Percentiles rank a stretch among this genome's conserved stretches.
These are phyloP conservation scores for Dolichopus griseipennis DNA, from an alignment of 2,888 invertebrate species.

Conservation along the genomic window DNA sequence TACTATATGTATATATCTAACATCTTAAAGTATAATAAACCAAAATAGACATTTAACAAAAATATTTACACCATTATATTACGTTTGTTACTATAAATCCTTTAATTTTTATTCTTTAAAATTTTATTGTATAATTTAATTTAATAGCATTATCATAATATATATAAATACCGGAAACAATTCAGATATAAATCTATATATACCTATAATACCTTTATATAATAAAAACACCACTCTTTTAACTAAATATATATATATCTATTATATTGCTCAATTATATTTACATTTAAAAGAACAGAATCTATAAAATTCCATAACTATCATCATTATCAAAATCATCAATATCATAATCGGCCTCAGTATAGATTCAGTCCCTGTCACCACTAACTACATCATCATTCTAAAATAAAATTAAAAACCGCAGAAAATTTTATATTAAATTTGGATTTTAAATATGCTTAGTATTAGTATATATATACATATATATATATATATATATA, in stretches of 20 bases:
- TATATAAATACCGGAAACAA: neutral
- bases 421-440: no score
- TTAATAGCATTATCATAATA: neutral
- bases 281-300: neutral
- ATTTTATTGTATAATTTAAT: neutral
- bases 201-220: no score
- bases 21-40: neutral
- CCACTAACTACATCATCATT: no score
- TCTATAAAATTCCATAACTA: no score
- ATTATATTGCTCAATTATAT: conserved; percentile 3
- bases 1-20: no score
- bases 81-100: neutral
- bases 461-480: no score
- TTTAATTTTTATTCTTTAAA: neutral
- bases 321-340: no score
- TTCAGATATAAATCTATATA: neutral
- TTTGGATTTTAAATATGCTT: no score
- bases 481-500: no score
- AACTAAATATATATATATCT: neutral
- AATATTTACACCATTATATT: neutral
- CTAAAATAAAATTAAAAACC: no score
- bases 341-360: no score
- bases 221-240: neutral
- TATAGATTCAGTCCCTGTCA: no score
- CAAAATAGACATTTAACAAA: neutral